Percentiles rank a stretch among this genome's conserved stretches.
phyloP scores from a whole-genome alignment of 2,797 vertebrate genomes.

The Babyrousa celebensis region DNA sequence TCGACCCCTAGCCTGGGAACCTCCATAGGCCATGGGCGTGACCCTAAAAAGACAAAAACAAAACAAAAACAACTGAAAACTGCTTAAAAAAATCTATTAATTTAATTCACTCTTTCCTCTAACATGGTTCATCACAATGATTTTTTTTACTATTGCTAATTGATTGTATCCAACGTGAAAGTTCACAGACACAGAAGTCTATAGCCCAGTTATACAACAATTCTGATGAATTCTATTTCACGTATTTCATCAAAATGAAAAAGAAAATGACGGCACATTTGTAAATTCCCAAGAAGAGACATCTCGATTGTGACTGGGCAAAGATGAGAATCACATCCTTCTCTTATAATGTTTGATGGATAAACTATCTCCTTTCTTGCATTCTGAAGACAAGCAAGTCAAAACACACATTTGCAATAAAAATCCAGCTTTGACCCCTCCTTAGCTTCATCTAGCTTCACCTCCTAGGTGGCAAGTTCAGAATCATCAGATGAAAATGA shows the following conservation, averaged over 20 bases:
- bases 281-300: not conserved
- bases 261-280: not conserved
- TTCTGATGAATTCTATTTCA: not conserved
- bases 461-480: not conserved
- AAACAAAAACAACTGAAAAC: not conserved
- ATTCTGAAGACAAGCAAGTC: not conserved
- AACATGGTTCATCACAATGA: not conserved
- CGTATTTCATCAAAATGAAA: not conserved
- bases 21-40: no score
- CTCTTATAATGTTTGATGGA: not conserved
- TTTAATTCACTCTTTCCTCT: not conserved
- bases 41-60: no score
- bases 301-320: not conserved
- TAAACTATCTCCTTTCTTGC: not conserved
- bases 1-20: no score
- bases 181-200: not conserved
- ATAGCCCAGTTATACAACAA: not conserved
- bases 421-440: not conserved
- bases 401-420: not conserved
- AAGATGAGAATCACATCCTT: not conserved
- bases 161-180: not conserved
- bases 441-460: not conserved
- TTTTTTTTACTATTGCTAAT: constrained; percentile 9
- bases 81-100: not conserved
- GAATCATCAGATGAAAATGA: not conserved